Base-by-base conservation (phyloP, 2,113 vertebrate genomes). In the Guaruba guarouba region DNA sequence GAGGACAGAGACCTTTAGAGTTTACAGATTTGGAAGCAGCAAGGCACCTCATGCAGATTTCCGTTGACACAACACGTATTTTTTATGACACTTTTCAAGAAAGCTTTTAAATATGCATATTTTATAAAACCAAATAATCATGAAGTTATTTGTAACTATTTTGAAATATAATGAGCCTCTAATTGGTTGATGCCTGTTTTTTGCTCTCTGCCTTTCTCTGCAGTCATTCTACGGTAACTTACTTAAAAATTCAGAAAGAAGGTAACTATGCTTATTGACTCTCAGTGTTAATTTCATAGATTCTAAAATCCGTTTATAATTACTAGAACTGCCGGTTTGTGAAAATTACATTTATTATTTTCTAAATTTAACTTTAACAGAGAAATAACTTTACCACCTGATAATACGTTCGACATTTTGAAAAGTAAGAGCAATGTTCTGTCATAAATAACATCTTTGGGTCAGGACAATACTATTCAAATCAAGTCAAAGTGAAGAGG, bases 311-410 rank as follows among this genome's bases (percentile, higher is more conserved):
- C 15, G 80, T 41, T 44, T 92, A 48, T 75, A 92, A 37, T 48
- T 90, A 84, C 85, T 96, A 96, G 87, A 96, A 95, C 22, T 61
- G 19, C 25, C 91, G 52, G 76, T 97, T 96, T 93, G 75, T 89
- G 48, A 81, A 97, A 98, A 96, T 96, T 94, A 69, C 73, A 77
- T 97, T 97, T 92, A 97, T 96, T 95, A 70, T 29, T 95, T 95
- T 95, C 91, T 88, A 82, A 88, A 80, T 86, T 93, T 86, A 95
- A 12, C 70, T 94, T 95, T 94, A 82, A 48, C 52, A 89, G 85
- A 96, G 75, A 92, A 97, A 95, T 96, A 89, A 75, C 31, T 96
- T 93, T 67, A 82, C 85, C 78, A 90, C 69, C 77, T 93, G 68
- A 93, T 90, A 97, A 94, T 91, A 94, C 11, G 29, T 69, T 92